A percentile compares a stretch with the other conserved stretches of the same genome.
Conservation (phyloP, 2,888 invertebrate species). For the Epistrophella euchroma region DNA sequence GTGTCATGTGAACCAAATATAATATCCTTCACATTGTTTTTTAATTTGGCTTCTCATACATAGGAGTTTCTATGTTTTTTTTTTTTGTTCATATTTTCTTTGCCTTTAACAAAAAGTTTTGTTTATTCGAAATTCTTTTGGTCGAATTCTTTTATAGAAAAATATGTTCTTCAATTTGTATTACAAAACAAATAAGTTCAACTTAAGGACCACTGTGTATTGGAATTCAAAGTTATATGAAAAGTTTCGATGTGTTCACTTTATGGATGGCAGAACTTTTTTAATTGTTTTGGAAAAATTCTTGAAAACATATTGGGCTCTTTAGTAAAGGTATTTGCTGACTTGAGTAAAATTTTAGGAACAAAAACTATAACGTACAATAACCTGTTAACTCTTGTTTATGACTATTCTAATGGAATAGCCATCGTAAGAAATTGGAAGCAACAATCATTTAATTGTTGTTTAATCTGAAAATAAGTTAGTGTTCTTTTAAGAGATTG, state of each 20-base stretch:
- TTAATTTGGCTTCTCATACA: conserved; percentile 11
- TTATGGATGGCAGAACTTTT: conserved; percentile 12
- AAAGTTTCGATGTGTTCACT: conserved; percentile 40
- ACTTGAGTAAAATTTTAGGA: neutral
- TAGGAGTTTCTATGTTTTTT: neutral
- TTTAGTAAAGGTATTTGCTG: too few species aligned
- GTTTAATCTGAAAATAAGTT: neutral
- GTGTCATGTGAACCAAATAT: neutral
- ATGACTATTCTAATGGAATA: neutral
- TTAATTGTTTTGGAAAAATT: conserved; percentile 26
- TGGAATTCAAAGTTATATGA: conserved; percentile 45
- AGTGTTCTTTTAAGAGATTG: too few species aligned
- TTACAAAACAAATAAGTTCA: conserved; percentile 12
- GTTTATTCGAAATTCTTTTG: conserved; percentile 45
- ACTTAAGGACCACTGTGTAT: neutral
- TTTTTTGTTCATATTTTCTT: neutral
- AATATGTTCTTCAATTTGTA: conserved; percentile 18
- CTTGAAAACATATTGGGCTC: too few species aligned
- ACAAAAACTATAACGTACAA: too few species aligned
- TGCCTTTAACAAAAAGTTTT: conserved; percentile 41
- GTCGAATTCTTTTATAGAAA: conserved; percentile 26
- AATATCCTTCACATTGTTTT: neutral
- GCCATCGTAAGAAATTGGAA: neutral
- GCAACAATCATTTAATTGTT: neutral
- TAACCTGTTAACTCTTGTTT: neutral